A percentile compares a stretch with the other conserved stretches of the same genome.
Conservation (phyloP, 23 tunicate genomes). For the Aplidium turbinatum region DNA sequence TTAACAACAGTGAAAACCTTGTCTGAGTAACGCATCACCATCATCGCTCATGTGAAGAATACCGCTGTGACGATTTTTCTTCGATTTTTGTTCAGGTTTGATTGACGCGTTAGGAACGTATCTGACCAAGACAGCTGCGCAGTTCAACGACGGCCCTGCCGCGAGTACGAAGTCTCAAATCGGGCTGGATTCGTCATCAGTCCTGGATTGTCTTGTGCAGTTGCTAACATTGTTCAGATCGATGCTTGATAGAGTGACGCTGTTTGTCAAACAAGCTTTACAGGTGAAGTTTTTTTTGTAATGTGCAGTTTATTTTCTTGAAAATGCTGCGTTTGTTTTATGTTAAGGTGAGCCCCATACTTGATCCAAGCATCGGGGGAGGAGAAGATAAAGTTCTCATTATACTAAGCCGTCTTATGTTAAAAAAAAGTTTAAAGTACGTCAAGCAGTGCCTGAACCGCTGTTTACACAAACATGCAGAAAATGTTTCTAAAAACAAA, state of each 20-base stretch:
- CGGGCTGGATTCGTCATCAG: slow-evolving; percentile 6
- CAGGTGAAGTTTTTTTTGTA: slow-evolving; percentile 32
- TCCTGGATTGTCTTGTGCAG: slow-evolving; percentile 44
- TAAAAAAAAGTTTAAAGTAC: too few relatives aligned
- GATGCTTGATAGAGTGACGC: slow-evolving; percentile 76
- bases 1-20: too few relatives aligned
- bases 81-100: slow-evolving; percentile 40
- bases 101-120: slow-evolving; percentile 47
- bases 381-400: too few relatives aligned
- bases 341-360: too few relatives aligned
- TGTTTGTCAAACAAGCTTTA: slow-evolving; percentile 74
- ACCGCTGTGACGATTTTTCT: too few relatives aligned
- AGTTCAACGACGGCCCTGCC: slow-evolving; percentile 24
- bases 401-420: too few relatives aligned
- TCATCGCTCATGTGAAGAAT: too few relatives aligned
- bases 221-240: slow-evolving; percentile 57
- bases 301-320: neutral
- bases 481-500: too few relatives aligned
- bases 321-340: neutral
- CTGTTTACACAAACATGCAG: too few relatives aligned
- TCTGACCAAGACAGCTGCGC: slow-evolving; percentile 48
- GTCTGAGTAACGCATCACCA: too few relatives aligned
- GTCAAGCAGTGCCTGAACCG: too few relatives aligned
- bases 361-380: too few relatives aligned
- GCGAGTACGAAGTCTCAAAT: neutral